Evolutionary conservation across 2,797 vertebrate genomes (phyloP), one percentile per base, ranked within the genome.

Genomic region (Leucoraja ocellata): DNA sequence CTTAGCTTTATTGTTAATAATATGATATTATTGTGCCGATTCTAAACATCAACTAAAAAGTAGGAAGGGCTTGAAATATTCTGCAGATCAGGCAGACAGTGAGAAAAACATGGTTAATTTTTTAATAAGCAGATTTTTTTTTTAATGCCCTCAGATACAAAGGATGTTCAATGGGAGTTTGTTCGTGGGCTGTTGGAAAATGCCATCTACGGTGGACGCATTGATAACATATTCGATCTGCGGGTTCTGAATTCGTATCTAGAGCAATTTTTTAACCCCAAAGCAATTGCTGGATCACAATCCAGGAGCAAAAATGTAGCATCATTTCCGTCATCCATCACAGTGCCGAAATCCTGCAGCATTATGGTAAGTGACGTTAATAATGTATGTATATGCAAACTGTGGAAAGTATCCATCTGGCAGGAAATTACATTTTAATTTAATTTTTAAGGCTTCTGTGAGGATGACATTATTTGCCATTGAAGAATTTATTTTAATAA

Each of bases 181-280:
- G 97, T 99, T 91, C 98, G 97, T 63, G 98, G 98, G 65, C 97
- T 99, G 88, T 96, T 99, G 95, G 98, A 99, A 96, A 98, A 96
- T 93, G 98, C 98, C 93, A 98, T 99, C 96, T 99, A 99, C 93
- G 99, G 99, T 58, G 99, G 99, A 71, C 98, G 98, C 83, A 96
- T 99, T 28, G 99, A 99, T 95, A 99, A 99, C 95, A 96, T 96
- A 86, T 99, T 98, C 63, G 98, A 99, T 96, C 97, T 98, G 93
- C 96, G 97, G 93, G 97, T 99, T 95, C 96, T 99, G 94, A 98
- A 98, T 6, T 99, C 98, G 73, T 99, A 99, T 95, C 96, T 99
- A 93, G 97, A 98, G 93, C 98, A 98, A 95, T 98, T 98, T 96
- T 99, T 99, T 95, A 98, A 96, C 93, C 95, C 97, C 58, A 96